Evolutionary conservation across 2,113 vertebrate genomes (phyloP).

Genomic region (Oxygymnocypris stewartii): DNA sequence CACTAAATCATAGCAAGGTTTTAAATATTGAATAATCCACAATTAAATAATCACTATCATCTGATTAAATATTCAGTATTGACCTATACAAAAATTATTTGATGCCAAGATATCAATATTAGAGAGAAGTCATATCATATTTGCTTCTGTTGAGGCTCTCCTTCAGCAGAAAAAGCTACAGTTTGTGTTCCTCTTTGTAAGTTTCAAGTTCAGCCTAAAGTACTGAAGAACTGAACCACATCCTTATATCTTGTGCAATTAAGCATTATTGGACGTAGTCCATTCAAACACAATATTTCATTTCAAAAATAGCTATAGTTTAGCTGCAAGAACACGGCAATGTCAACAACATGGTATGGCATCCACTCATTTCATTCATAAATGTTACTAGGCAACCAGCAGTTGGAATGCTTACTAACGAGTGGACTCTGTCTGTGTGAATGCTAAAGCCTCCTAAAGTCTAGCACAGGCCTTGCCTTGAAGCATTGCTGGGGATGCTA

Average conservation of each 20-base stretch:
- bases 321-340: neutral
- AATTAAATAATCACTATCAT: neutral
- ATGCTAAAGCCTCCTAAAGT: neutral
- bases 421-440: neutral
- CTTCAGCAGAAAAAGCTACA: neutral
- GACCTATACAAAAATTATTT: neutral
- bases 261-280: neutral
- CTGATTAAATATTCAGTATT: neutral
- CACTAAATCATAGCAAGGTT: neutral
- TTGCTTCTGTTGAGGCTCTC: neutral
- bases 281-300: neutral
- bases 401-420: neutral
- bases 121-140: neutral
- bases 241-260: neutral
- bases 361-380: neutral
- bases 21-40: neutral
- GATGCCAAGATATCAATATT: neutral
- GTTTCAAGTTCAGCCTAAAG: neutral
- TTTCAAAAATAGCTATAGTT: neutral
- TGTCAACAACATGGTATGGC: neutral
- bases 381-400: constrained; percentile 3
- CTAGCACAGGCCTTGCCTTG: neutral
- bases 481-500: neutral
- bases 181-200: neutral
- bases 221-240: neutral